Evolutionary conservation across 1,140 invertebrate genomes (phyloP), one percentile per base, ranked within the genome.

Genomic region (Caenorhabditis brenneri): DNA sequence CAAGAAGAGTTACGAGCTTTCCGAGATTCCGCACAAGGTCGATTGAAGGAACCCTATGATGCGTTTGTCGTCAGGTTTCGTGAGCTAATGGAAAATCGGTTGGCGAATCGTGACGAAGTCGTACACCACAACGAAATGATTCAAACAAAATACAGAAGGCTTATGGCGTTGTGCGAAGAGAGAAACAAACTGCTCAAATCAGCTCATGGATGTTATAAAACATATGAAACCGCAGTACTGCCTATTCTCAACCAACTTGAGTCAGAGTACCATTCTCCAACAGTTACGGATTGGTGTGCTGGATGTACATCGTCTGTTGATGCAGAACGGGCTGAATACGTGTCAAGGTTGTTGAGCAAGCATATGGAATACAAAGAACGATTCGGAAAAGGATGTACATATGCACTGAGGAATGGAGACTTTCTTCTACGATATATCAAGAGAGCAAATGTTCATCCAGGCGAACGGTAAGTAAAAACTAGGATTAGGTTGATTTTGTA

Each of bases 341-440:
- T 85, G 15, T n/a, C 48, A 39, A 55, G 81, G 53, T 33, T 31
- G 42, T 39, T 86, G 22, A 79, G 39, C 10, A 81, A 49, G 33
- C 85, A 86, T 65, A 65, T 65, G 27, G 85, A 82, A n/a, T 81
- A 80, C 27, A 84, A 82, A 33, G 85, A 86, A 33, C 24, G 80
- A 49, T 85, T 84, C 39, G 58, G 55, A 7, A 86, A 86, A 79
- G 83, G 83, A 79, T 86, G 86, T 49, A 80, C 51, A 3, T 86
- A 86, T 49, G 86, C 86, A 6, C 53, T 83, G 49, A 86, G 87
- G 51, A 87, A 51, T 9, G 79, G 81, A n/a, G 86, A 87, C n/a
- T 42, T 81, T 22, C 87, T 85, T 36, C 74, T 87, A 24, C 60
- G 78, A 58, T 87, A 87, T 49, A 87, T 87, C 27, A 24, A 79